These are phyloP conservation scores for Brachionus plicatilis DNA, from an alignment of 1,140 invertebrate genomes.

Conservation along the genomic window DNA sequence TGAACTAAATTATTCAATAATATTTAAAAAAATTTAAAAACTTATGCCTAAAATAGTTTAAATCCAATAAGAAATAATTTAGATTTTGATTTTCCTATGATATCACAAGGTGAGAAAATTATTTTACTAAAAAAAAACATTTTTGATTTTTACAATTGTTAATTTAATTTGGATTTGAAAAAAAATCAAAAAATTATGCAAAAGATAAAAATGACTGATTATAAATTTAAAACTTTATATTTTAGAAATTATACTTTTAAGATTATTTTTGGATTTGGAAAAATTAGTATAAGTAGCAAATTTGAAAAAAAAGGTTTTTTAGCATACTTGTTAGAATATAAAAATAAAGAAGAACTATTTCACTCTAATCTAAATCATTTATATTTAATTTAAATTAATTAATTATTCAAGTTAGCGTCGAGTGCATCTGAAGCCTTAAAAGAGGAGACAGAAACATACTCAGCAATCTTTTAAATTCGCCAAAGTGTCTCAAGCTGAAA, in stretches of 20 bases:
- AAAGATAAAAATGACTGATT: not conserved
- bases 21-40: no score
- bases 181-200: not conserved
- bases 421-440: not conserved
- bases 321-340: not conserved
- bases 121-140: not conserved
- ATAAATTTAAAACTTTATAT: constrained; percentile 9
- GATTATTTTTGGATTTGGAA: not conserved
- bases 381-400: not conserved
- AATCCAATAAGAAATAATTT: no score
- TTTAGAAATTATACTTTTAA: not conserved
- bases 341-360: not conserved
- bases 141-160: not conserved
- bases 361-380: not conserved
- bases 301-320: not conserved
- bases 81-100: no score
- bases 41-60: no score
- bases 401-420: not conserved
- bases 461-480: not conserved
- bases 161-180: not conserved
- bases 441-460: not conserved
- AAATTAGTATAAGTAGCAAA: not conserved
- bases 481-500: constrained; percentile 8
- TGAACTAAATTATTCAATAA: no score
- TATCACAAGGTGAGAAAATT: no score